Evolutionary conservation across 2,113 vertebrate genomes (phyloP), one percentile per base, ranked within the genome.

Genomic region (Eclectus roratus): DNA sequence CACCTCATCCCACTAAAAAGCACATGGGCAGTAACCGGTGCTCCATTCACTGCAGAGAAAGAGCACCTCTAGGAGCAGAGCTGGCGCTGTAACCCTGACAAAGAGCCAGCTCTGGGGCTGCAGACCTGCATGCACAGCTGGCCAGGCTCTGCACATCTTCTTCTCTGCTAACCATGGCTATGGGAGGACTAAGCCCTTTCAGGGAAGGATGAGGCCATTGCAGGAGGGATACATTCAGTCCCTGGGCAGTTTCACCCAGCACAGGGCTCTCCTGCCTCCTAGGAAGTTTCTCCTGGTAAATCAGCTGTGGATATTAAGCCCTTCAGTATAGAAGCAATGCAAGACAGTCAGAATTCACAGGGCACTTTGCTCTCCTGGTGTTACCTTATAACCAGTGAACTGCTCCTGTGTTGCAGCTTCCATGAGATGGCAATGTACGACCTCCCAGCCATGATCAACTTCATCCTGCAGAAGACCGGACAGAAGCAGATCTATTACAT

Each of bases 381-480:
- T 35, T 46, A n/a, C 41, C 70, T 41, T n/a, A 8, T 12, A 31
- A 72, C 20, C 61, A 53, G 8, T 0, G 13, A 64, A 31, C 65
- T 87, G 10, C 83, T 95, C 90, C 86, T 95, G 80, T 78, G 43
- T 92, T 96, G 47, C 96, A 99, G 99, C 94, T 98, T 98, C 87
- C 99, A 99, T 76, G 99, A 99, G 93, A 98, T 99, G 99, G 99
- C 99, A 31, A 98, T 98, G 93, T 98, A 98, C 61, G 99, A 99
- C 93, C 98, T 99, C 47, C 99, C 99, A 11, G 99, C 99, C 17
- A 96, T 98, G 56, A 96, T 99, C 17, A 82, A 98, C 97, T 98
- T 99, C 91, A 98, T 99, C 96, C 98, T 99, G 91, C 98, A 98
- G 97, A 98, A 96, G 96, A 99, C 98, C 0, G 96, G 97, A 41